These are phyloP conservation scores for Eristalis pertinax DNA, from an alignment of 2,888 invertebrate species.

Conservation along the genomic window DNA sequence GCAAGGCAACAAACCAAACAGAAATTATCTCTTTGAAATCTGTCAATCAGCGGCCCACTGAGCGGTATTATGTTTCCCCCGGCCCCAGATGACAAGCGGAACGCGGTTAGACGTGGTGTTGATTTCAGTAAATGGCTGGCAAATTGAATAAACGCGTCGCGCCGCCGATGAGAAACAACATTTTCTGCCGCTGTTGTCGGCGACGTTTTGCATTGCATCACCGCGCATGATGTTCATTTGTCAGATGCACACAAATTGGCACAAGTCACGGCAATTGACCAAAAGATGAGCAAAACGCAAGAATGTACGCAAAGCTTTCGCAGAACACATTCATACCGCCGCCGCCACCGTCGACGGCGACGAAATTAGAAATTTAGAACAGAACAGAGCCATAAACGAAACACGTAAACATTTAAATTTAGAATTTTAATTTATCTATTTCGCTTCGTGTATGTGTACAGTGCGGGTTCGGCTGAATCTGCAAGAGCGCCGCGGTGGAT, in stretches of 20 bases:
- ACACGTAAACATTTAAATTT: constrained; percentile 66
- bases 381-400: constrained; percentile 41
- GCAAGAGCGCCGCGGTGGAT: constrained; percentile 16
- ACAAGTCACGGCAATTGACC: constrained; percentile 31
- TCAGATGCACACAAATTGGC: constrained; percentile 47
- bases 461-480: constrained; percentile 27
- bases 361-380: constrained; percentile 67
- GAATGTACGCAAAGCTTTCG: constrained; percentile 27
- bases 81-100: constrained; percentile 1
- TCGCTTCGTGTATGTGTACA: constrained; percentile 34
- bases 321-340: background rate
- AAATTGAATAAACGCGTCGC: constrained; percentile 17
- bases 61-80: background rate
- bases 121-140: constrained; percentile 26
- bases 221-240: constrained; percentile 9
- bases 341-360: background rate
- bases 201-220: constrained; percentile 26
- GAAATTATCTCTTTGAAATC: background rate
- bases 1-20: background rate
- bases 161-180: background rate
- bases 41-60: constrained; percentile 38
- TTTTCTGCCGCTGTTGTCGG: background rate
- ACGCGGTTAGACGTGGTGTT: constrained; percentile 14
- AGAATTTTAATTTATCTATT: constrained; percentile 48
- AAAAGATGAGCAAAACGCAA: background rate